Percentiles rank a stretch among this genome's conserved stretches.
phyloP scores from a whole-genome alignment of 2,113 vertebrate species.

The Stigmatopora nigra region DNA sequence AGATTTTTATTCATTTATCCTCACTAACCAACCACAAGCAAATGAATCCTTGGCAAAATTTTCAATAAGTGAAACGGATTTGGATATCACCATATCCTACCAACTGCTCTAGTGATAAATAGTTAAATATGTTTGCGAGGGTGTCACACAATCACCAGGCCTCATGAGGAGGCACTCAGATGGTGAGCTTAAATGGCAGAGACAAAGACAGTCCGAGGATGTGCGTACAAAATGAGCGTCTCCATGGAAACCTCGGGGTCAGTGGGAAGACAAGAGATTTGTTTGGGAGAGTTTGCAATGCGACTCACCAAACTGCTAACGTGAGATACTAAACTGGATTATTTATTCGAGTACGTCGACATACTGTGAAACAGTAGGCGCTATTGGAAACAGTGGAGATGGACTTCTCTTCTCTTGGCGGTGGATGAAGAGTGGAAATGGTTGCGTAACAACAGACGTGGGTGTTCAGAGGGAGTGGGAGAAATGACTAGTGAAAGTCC shows the following conservation, averaged over 20 bases:
- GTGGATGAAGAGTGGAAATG: constrained; percentile 20
- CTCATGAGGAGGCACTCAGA: constrained; percentile 33
- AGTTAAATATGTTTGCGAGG: constrained; percentile 22
- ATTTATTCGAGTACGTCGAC: no score
- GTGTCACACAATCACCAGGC: constrained; percentile 28
- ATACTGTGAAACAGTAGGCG: no score
- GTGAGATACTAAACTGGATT: neutral
- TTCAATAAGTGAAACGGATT: neutral
- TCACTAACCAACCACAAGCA: neutral
- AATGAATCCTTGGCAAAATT: neutral
- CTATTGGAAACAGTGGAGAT: constrained; percentile 3
- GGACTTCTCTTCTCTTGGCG: constrained; percentile 20
- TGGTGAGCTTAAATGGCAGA: constrained; percentile 34
- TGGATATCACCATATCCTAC: constrained; percentile 16
- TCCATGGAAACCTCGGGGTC: constrained; percentile 40
- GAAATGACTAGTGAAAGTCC: constrained; percentile 44
- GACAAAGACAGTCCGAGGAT: constrained; percentile 33
- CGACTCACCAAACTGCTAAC: constrained; percentile 5
- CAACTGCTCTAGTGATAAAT: constrained; percentile 46
- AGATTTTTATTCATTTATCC: neutral
- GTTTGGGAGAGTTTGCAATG: constrained; percentile 11
- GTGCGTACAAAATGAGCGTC: constrained; percentile 13
- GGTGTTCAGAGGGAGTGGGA: constrained; percentile 34
- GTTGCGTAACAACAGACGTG: constrained; percentile 48
- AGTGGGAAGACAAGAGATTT: constrained; percentile 36